Base-by-base conservation (phyloP, 1,140 invertebrate genomes). In the Oscheius sp. region DNA sequence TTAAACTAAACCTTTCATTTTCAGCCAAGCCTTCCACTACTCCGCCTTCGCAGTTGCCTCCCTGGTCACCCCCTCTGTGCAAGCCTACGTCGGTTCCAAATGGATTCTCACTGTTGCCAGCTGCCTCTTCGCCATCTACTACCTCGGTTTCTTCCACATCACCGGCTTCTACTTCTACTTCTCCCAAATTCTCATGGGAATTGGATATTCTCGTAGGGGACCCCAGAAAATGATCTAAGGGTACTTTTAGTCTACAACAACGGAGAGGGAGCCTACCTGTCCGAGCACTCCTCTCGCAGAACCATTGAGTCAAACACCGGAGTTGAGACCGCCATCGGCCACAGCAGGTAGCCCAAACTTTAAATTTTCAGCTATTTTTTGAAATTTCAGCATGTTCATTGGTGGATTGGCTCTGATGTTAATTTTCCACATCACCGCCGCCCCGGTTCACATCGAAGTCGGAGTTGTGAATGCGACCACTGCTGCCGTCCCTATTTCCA, bases 301-400 rank as follows among this genome's bases (percentile, higher is more conserved):
- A 71, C 69, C 4, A 71, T 71, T 28, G 69, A 71, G 38, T 71
- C 69, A 13, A 71, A 71, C 23, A 64, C 69, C 58, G 69, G 59
- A 42, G 52, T 71, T 26, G 69, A 71, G 46, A 71, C 69, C 10
- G 69, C 59, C 28, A 49, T 71, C 32, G 69, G 69, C 2, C 69
- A 71, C 23, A 42, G 52, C 29, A 71, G n/a, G n/a, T n/a, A n/a
- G n/a, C n/a, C n/a, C n/a, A n/a, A n/a, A n/a, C n/a, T n/a, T n/a
- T n/a, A n/a, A n/a, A n/a, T n/a, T n/a, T n/a, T n/a, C n/a, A n/a
- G n/a, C n/a, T n/a, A n/a, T n/a, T n/a, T n/a, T n/a, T n/a, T n/a
- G n/a, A n/a, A n/a, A n/a, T n/a, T n/a, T n/a, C n/a, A n/a, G 69
- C 31, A 63, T 71, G 69, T 65, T 71, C 23, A 61, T 71, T 58